Evolutionary conservation across 1,140 invertebrate species (phyloP), one percentile per base, ranked within the genome.

Genomic region (Octopus sinensis): DNA sequence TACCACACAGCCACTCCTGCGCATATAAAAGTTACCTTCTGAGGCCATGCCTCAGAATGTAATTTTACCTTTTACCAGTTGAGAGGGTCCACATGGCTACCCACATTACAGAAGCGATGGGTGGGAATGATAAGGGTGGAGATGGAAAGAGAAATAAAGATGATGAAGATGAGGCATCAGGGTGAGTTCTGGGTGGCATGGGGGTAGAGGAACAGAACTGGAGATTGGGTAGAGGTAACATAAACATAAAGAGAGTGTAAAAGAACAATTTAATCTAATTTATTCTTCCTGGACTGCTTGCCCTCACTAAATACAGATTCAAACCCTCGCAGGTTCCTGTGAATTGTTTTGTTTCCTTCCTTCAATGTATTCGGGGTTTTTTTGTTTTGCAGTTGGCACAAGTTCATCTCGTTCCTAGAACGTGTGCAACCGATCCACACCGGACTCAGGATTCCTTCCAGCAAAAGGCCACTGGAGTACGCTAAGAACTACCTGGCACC

Each of bases 401-500:
- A 80, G 6, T 87, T 87, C 75, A n/a, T 87, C 43, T 79, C 83
- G 17, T 87, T 86, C 54, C 76, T 87, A 68, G 80, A 83, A 53
- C 79, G 82, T 56, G 81, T 87, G 12, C 82, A 85, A 68, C 85
- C 85, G 7, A 80, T 79, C 30, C 78, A 85, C 53, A 87, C 86
- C 12, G 86, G 86, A 6, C 79, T 86, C 7, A 78, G 76, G 23
- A 87, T 87, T 54, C 85, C 85, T 53, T 79, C 79, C 78, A 86
- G 85, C 81, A 87, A 87, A 82, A 81, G 79, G 43, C 86, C 86
- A 53, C 56, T 81, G 71, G 86, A 87, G 23, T 87, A 85, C 84
- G 86, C 83, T 30, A 85, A 84, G 76, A 81, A 87, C n/a, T 82
- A 73, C 30, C 85, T 83, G 2, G 54, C 73, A 13, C 86, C 86